These are phyloP conservation scores for Meloidogyne exigua DNA, from an alignment of 1,140 invertebrate species.

Conservation along the genomic window DNA sequence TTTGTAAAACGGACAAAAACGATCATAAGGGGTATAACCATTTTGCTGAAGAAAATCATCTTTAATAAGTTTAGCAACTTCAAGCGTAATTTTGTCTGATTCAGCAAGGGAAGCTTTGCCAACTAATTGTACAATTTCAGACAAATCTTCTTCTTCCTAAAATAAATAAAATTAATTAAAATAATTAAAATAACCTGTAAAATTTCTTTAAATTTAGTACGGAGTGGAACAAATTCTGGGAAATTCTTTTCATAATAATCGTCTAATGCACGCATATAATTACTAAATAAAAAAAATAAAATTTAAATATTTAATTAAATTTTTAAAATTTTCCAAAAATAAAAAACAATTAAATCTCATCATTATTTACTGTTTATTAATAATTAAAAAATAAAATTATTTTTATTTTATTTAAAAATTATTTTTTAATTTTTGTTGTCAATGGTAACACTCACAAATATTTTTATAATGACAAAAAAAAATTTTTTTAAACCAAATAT, in stretches of 20 bases:
- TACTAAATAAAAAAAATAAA: slow-evolving; percentile 67
- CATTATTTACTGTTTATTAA: neutral
- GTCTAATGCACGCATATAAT: slow-evolving; percentile 94
- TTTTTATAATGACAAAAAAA: neutral
- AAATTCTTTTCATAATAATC: slow-evolving; percentile 99
- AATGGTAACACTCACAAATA: neutral
- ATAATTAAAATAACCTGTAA: slow-evolving; percentile 56
- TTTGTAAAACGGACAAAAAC: slow-evolving; percentile 99
- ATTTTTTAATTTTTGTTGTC: neutral
- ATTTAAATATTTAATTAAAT: too few species aligned
- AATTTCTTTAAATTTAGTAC: slow-evolving; percentile 83
- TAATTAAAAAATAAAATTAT: neutral
- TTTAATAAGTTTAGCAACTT: slow-evolving; percentile 95
- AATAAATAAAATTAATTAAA: slow-evolving; percentile 66
- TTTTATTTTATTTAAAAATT: neutral
- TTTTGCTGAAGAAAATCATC: slow-evolving; percentile 98
- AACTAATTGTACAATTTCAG: slow-evolving; percentile 98
- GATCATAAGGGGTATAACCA: slow-evolving; percentile 87
- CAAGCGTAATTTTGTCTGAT: slow-evolving; percentile 97
- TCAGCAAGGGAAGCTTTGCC: slow-evolving; percentile 92
- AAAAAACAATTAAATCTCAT: neutral
- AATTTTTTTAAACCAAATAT: neutral
- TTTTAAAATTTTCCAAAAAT: neutral
- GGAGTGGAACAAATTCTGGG: slow-evolving; percentile 88
- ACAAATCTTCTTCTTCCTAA: slow-evolving; percentile 98